Base-by-base conservation (phyloP, 2,888 invertebrate species). In the Seira musarum region DNA sequence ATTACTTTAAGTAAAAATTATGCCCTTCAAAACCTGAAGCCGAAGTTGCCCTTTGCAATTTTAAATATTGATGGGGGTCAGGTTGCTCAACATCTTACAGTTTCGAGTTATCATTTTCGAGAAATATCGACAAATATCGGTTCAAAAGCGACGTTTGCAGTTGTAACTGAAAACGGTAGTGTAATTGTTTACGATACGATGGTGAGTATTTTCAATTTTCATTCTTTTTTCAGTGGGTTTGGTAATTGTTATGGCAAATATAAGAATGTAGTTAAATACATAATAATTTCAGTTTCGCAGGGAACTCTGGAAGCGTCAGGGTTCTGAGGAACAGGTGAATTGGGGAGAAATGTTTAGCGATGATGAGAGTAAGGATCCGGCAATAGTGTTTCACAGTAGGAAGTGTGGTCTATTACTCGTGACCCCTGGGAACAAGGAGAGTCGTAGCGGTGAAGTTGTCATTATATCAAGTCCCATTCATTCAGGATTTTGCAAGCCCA, bases 401-500 rank as follows among this genome's bases (percentile, higher is more conserved):
- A 66, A 72, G 49, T 19, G 25, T 15, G 78, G 78, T 0, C 69
- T 78, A 21, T 72, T 72, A 24, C 22, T 72, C 19, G 72, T 78
- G 35, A 67, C 63, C 22, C 65, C 64, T 8, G 1, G 21, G 10
- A 8, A n/a, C 6, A 1, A 35, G 15, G 40, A 40, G 3, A 24
- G 40, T 17, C 10, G 8, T 1, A 40, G n/a, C 1, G 22, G 57
- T 1, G 60, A 57, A 8, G 72, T 67, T 30, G 49, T 67, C 40
- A 63, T 67, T 49, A 25, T 71, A 10, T 78, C 72, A n/a, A 46
- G 17, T 6, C 72, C 71, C 15, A 78, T 67, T 3, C 78, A 78
- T 60, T 63, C 72, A 30, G 78, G 78, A 3, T 78, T 78, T 35
- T 78, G 78, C 53, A 78, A 78, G 35, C 78, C 78, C 8, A 49